Evolutionary conservation across 2,888 invertebrate species (phyloP).

Genomic region (Phaedon cochleariae): DNA sequence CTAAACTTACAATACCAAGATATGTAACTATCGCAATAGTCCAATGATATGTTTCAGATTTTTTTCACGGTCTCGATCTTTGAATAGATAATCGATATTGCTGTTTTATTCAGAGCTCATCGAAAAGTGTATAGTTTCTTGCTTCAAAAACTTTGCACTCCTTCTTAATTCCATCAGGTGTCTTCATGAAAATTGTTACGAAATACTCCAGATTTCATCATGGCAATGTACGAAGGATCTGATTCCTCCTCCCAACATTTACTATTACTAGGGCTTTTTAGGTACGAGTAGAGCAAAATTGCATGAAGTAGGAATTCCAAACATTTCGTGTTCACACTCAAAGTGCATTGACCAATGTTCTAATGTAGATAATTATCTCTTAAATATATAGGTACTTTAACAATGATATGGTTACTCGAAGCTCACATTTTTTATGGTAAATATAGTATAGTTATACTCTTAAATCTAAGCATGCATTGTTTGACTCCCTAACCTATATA

Average conservation of each 20-base stretch:
- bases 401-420: slow-evolving; percentile 54
- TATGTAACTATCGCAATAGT: slow-evolving; percentile 50
- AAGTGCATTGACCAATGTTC: slow-evolving; percentile 55
- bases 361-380: slow-evolving; percentile 24
- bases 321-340: slow-evolving; percentile 34
- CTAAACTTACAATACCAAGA: slow-evolving; percentile 40
- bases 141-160: not conserved
- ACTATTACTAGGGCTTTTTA: slow-evolving; percentile 45
- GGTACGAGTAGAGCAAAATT: slow-evolving; percentile 57
- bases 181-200: too few species aligned
- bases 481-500: slow-evolving; percentile 31
- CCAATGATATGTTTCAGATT: slow-evolving; percentile 46
- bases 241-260: not conserved
- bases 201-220: slow-evolving; percentile 5
- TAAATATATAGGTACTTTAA: slow-evolving; percentile 31
- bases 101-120: slow-evolving; percentile 17
- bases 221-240: slow-evolving; percentile 23
- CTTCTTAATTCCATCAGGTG: too few species aligned
- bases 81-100: slow-evolving; percentile 33
- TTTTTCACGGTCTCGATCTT: not conserved
- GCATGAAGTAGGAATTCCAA: slow-evolving; percentile 41
- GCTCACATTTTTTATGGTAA: slow-evolving; percentile 48
- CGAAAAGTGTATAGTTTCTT: too few species aligned
- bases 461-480: slow-evolving; percentile 23
- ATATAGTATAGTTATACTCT: slow-evolving; percentile 4